These are phyloP conservation scores for Pseudomyrmex dendroicus DNA, from an alignment of 1,140 invertebrate species.

Conservation along the genomic window DNA sequence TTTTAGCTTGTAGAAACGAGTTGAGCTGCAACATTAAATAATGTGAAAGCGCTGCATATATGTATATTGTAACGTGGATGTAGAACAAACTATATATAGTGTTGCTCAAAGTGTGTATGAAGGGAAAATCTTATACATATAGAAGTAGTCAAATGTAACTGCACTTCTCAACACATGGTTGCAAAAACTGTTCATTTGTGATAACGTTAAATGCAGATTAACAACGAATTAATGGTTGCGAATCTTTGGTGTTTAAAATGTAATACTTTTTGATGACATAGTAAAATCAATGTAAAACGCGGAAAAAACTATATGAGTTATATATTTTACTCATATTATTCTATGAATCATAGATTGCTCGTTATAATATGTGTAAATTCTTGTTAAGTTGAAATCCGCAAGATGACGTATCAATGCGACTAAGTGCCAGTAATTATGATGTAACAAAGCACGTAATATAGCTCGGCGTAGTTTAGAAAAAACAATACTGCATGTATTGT, in stretches of 20 bases:
- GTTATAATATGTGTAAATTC: not conserved
- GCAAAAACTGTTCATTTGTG: not conserved
- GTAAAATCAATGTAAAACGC: not conserved
- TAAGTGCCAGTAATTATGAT: constrained; percentile 23
- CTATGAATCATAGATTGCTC: constrained; percentile 9
- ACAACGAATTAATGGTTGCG: too few species aligned
- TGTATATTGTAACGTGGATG: too few species aligned
- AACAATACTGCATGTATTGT: not conserved
- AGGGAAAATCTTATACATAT: too few species aligned
- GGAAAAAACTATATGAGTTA: constrained; percentile 2
- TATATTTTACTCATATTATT: constrained; percentile 1
- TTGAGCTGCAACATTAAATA: too few species aligned
- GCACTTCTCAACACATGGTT: not conserved
- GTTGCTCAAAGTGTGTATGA: too few species aligned
- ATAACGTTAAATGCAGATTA: not conserved
- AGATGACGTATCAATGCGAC: constrained; percentile 16
- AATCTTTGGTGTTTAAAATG: too few species aligned
- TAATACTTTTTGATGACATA: too few species aligned
- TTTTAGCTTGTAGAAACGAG: too few species aligned
- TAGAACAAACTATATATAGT: too few species aligned
- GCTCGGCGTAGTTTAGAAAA: not conserved
- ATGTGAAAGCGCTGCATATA: too few species aligned
- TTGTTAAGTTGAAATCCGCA: constrained; percentile 17
- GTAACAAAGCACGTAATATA: constrained; percentile 4
- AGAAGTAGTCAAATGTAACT: not conserved